Conservation (phyloP, 2,888 invertebrate genomes). For the Rapana venosa region DNA sequence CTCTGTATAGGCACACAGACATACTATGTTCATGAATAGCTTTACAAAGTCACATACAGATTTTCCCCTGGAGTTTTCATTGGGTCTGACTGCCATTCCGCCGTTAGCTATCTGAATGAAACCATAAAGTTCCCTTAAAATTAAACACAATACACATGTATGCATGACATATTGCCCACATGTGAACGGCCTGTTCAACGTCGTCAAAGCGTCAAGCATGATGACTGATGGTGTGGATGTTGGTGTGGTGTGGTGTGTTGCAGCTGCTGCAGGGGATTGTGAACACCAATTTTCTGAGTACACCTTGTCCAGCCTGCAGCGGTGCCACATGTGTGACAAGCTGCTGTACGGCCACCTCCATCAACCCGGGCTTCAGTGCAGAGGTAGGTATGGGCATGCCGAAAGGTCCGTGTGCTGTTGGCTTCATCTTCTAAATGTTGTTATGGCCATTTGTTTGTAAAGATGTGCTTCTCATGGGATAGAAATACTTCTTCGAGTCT, state of each 20-base stretch:
- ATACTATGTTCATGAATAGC: neutral
- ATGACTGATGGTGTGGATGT: neutral
- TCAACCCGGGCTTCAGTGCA: conserved; percentile 85
- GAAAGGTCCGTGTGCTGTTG: neutral
- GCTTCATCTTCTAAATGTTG: neutral
- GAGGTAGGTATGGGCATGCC: conserved; percentile 79
- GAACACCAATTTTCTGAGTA: conserved; percentile 81
- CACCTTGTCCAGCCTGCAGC: conserved; percentile 84
- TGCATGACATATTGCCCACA: no score
- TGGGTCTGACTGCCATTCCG: no score
- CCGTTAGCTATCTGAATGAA: no score
- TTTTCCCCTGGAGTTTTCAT: no score
- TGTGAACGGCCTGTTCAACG: no score
- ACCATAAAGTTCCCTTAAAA: no score
- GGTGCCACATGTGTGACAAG: conserved; percentile 87
- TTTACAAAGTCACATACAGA: neutral
- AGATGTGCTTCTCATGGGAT: no score
- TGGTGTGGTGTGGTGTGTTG: conserved; percentile 1
- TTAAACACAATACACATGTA: neutral
- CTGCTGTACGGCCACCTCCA: conserved; percentile 85
- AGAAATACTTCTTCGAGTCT: no score
- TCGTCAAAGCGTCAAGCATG: neutral
- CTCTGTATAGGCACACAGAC: neutral
- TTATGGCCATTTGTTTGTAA: no score
- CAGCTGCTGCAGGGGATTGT: conserved; percentile 62